A percentile compares a stretch with the other conserved stretches of the same genome.
phyloP scores from a whole-genome alignment of 2,888 invertebrate genomes.

The Troides aeacus region DNA sequence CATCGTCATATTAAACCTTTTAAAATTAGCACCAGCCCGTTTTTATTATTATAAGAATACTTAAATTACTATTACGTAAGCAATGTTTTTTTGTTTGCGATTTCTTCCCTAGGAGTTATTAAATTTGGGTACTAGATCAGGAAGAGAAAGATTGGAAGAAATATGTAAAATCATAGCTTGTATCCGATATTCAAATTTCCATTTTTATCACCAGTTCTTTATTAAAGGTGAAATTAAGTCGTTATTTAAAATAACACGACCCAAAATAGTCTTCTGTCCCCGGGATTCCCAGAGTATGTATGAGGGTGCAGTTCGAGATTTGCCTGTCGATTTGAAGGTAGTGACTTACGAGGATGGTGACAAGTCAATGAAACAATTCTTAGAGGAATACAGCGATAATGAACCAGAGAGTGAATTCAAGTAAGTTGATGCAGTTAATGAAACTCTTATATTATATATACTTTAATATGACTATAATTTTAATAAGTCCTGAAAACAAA shows the following conservation, averaged over 20 bases:
- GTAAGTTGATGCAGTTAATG: constrained; percentile 42
- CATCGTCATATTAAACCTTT: no score
- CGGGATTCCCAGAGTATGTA: constrained; percentile 42
- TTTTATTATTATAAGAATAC: no score
- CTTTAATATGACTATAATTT: no score
- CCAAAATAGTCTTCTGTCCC: constrained; percentile 60
- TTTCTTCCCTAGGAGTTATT: no score
- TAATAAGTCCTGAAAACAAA: no score
- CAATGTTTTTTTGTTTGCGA: no score
- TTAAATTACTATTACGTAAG: no score
- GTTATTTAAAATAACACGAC: constrained; percentile 49
- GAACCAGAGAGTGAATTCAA: constrained; percentile 45
- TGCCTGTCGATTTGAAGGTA: constrained; percentile 48
- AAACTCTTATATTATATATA: neutral
- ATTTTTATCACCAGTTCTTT: neutral
- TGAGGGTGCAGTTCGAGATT: constrained; percentile 39
- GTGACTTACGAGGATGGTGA: constrained; percentile 54
- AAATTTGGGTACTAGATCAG: no score
- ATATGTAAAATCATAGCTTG: no score
- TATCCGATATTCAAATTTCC: neutral
- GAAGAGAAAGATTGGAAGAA: no score
- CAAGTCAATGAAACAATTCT: constrained; percentile 47
- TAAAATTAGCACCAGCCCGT: no score
- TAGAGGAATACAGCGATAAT: constrained; percentile 42
- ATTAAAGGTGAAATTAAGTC: constrained; percentile 57